Percentiles rank a stretch among this genome's conserved stretches.
phyloP scores from a whole-genome alignment of 2,888 invertebrate genomes.

The Tryphoninae sp. region DNA sequence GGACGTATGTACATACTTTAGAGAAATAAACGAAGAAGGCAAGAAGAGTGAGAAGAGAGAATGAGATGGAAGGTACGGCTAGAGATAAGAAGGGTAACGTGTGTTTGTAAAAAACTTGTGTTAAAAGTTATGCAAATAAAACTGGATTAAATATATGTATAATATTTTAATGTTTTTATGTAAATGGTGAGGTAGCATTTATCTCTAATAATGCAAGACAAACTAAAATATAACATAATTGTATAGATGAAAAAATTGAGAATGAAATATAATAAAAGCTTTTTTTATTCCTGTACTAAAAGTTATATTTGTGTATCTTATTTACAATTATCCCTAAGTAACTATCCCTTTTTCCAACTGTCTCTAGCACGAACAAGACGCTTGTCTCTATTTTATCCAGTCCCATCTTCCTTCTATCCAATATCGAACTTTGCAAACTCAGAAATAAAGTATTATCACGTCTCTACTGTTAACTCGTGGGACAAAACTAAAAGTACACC shows the following conservation, averaged over 20 bases:
- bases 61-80: too few species aligned
- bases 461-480: constrained; percentile 2
- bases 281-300: neutral
- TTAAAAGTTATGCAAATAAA: too few species aligned
- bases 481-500: constrained; percentile 17
- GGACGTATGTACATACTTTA: too few species aligned
- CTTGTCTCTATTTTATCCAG: neutral
- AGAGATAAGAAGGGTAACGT: too few species aligned
- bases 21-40: too few species aligned
- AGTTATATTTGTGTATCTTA: constrained; percentile 7
- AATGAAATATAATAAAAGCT: neutral
- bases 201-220: too few species aligned
- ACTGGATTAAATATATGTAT: neutral
- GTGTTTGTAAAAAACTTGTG: too few species aligned
- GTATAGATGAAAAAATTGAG: neutral
- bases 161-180: neutral
- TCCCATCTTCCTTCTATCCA: constrained; percentile 17
- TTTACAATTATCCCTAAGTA: constrained; percentile 12
- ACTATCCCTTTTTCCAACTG: neutral
- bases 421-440: constrained; percentile 47
- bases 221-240: neutral
- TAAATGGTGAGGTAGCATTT: neutral
- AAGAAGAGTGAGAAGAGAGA: too few species aligned
- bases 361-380: neutral
- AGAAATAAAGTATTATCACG: constrained; percentile 27